Evolutionary conservation across 1,140 invertebrate species (phyloP), one percentile per base, ranked within the genome.

Genomic region (Solenopsis fugax): DNA sequence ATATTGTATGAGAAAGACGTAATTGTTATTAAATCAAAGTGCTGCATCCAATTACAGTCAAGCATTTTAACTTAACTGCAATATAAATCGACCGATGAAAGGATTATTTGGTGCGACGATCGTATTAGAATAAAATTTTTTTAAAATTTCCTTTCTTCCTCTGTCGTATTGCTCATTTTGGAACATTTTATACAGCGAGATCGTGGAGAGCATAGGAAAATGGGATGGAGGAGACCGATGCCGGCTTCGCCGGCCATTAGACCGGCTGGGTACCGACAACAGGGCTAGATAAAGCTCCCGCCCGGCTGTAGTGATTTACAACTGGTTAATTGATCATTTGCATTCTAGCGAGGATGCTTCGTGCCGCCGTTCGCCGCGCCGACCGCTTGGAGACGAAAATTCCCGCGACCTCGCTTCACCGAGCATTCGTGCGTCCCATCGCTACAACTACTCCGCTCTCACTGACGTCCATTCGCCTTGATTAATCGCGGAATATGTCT

Each of bases 311-410:
- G 87, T 94, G 93, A 95, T 95, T 95, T 94, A 93, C 92, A 91
- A 87, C 88, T 89, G 85, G 89, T 94, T 95, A 94, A 94, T 95
- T 94, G 94, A 94, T 94, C 92, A 94, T 94, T 95, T 94, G 93
- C 93, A 94, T 95, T 94, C 92, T 85, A 69, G 72, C 75, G 62
- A 85, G 60, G 87, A 85, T 84, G 71, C 72, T 64, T 85, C 56
- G 64, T 64, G 72, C 64, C 67, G 76, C 9, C 67, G 65, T 71
- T 75, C 34, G 73, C 37, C 75, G 56, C 56, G 72, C 7, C 41
- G 41, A 5, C 2, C 18, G 52, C 16, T 45, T 56, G 65, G 86
- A 84, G 77, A 89, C 84, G 67, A 84, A 75, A 87, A 87, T 41
- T 41, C 58, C 69, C 48, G 41, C 34, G 41, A 58, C 54, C 64